Evolutionary conservation across 2,113 vertebrate species (phyloP).

Genomic region (Rhea pennata): DNA sequence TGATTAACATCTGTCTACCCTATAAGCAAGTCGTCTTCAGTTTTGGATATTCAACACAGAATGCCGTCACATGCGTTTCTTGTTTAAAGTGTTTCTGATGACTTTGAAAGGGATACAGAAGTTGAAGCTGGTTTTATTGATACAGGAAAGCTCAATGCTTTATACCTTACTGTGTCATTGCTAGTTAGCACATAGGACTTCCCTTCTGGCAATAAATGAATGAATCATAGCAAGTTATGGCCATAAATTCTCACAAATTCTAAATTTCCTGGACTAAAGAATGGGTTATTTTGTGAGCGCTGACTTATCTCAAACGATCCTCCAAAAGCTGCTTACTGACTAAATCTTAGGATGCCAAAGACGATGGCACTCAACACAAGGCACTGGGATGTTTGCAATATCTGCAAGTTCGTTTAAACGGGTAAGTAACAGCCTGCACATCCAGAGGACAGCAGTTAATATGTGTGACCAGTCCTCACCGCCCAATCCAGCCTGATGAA

Average conservation of each 20-base stretch:
- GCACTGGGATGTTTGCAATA: not conserved
- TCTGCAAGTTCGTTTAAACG: not conserved
- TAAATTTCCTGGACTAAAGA: not conserved
- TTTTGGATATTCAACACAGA: accelerated
- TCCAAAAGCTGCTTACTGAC: not conserved
- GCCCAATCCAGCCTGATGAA: not conserved
- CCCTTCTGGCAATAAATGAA: not conserved
- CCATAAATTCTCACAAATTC: not conserved
- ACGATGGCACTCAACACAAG: not conserved
- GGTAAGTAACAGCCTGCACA: not conserved
- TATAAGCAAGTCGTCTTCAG: not conserved
- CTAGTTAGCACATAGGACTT: not conserved
- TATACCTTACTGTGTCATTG: not conserved
- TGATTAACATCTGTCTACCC: not conserved
- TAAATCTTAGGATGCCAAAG: not conserved
- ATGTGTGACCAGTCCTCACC: not conserved
- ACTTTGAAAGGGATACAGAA: not conserved
- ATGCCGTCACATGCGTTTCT: not conserved
- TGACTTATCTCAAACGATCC: not conserved
- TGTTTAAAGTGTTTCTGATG: not conserved
- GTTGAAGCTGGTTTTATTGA: not conserved
- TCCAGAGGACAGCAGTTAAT: not conserved
- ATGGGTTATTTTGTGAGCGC: not conserved
- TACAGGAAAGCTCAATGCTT: not conserved
- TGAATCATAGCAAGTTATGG: not conserved